These are phyloP conservation scores for Eristalis pertinax DNA, from an alignment of 2,888 invertebrate species.

Conservation along the genomic window DNA sequence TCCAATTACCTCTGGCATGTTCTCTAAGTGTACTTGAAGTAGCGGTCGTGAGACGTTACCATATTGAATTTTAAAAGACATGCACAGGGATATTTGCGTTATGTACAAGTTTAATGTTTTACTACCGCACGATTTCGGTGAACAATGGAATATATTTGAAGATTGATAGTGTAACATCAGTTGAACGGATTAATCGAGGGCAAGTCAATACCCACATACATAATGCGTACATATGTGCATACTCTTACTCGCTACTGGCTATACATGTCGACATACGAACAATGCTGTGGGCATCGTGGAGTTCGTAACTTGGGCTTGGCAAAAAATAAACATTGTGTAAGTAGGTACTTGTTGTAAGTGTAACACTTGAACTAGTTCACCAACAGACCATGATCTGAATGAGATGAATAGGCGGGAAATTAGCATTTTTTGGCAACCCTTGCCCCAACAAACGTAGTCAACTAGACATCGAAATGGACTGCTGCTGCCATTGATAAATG, in stretches of 20 bases:
- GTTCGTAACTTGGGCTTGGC: not conserved
- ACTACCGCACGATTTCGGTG: conserved; percentile 6
- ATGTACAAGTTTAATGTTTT: conserved; percentile 5
- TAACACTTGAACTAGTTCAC: not conserved
- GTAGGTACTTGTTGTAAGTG: not conserved
- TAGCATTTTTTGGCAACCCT: not conserved
- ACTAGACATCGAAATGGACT: not conserved
- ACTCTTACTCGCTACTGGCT: not conserved
- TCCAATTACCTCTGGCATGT: conserved; percentile 27
- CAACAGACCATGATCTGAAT: not conserved
- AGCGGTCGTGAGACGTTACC: conserved; percentile 8
- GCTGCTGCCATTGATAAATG: not conserved
- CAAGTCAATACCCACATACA: not conserved
- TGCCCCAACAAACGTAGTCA: not conserved
- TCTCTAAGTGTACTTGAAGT: conserved; percentile 15
- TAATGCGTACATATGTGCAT: not conserved
- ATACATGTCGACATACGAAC: not conserved
- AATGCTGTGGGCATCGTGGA: not conserved
- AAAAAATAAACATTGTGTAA: not conserved
- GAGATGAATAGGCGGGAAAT: not conserved
- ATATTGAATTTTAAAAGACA: conserved; percentile 14
- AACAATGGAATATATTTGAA: conserved; percentile 7
- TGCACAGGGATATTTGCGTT: not conserved
- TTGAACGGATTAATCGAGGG: not conserved
- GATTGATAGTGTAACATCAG: conserved; percentile 4